A percentile compares a stretch with the other conserved stretches of the same genome.
Evolutionary conservation across 2,888 invertebrate genomes (phyloP).

Genomic region (Synergus japonicus): DNA sequence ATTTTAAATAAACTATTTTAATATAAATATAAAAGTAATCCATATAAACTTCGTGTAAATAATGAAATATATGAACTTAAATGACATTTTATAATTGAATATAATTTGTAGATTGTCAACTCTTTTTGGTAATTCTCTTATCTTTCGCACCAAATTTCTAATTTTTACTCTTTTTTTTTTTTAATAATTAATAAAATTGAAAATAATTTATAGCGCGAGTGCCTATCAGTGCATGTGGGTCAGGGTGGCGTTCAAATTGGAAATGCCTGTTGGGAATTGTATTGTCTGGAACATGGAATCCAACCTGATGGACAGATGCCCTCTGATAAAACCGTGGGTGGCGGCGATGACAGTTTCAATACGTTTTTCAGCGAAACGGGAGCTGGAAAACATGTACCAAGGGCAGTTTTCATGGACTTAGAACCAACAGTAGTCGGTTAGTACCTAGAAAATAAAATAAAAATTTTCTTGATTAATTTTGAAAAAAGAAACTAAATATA

Average conservation of each 20-base stretch:
- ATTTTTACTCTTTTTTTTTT: background rate
- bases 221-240: conserved; percentile 90
- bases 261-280: conserved; percentile 91
- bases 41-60: too few relatives aligned
- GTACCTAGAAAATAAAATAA: conserved; percentile 52
- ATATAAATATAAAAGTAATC: too few relatives aligned
- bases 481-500: background rate
- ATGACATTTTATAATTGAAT: background rate
- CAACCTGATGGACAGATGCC: conserved; percentile 93
- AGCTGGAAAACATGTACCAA: conserved; percentile 90
- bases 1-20: too few relatives aligned
- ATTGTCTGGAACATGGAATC: conserved; percentile 89
- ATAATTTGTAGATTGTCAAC: background rate
- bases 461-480: background rate
- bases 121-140: background rate
- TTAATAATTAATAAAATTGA: background rate
- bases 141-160: background rate
- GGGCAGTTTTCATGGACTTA: conserved; percentile 92
- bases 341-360: conserved; percentile 87
- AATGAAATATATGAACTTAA: too few relatives aligned
- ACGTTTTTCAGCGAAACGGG: conserved; percentile 88
- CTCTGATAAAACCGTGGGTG: conserved; percentile 86
- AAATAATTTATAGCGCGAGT: conserved; percentile 84
- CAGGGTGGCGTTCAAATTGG: conserved; percentile 92
- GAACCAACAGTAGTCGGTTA: conserved; percentile 94